Percentiles rank a stretch among this genome's conserved stretches.
These are phyloP conservation scores for Pangasius sanitwongsei DNA, from an alignment of 2,797 vertebrate genomes.

Conservation along the genomic window DNA sequence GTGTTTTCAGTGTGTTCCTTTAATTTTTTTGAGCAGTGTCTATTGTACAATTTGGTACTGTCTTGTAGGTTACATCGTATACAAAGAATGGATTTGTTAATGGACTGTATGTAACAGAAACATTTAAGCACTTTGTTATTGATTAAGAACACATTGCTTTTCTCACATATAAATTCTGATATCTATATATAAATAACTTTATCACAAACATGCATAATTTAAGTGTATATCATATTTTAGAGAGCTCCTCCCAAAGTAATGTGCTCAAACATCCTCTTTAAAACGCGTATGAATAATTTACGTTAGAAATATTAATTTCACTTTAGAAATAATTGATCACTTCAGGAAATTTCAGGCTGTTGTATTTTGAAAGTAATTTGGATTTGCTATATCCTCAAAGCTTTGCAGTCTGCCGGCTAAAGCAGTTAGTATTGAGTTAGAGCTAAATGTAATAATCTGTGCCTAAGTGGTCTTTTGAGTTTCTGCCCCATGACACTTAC, in stretches of 20 bases:
- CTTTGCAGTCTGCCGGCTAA: conserved; percentile 20
- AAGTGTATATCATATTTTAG: not conserved
- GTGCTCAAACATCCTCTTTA: not conserved
- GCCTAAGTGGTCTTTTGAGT: conserved; percentile 4
- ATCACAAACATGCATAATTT: not conserved
- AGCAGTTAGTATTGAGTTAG: conserved; percentile 4
- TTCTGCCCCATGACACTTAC: conserved; percentile 18
- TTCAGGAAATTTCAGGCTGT: not conserved
- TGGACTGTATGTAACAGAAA: not conserved
- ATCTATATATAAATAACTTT: not conserved
- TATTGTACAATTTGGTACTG: not conserved
- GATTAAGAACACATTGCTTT: too few species aligned
- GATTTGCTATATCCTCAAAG: conserved; percentile 9
- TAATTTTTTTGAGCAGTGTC: too few species aligned
- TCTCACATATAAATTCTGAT: too few species aligned
- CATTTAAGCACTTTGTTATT: not conserved
- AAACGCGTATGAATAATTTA: not conserved
- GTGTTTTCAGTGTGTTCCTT: too few species aligned
- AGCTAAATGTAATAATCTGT: conserved; percentile 21
- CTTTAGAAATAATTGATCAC: not conserved
- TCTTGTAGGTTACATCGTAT: not conserved
- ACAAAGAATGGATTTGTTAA: not conserved
- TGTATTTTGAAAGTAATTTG: conserved; percentile 14
- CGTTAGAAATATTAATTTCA: not conserved
- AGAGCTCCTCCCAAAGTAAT: not conserved